Conservation (phyloP, 2,113 vertebrate genomes). For the Chrysochloris asiatica region DNA sequence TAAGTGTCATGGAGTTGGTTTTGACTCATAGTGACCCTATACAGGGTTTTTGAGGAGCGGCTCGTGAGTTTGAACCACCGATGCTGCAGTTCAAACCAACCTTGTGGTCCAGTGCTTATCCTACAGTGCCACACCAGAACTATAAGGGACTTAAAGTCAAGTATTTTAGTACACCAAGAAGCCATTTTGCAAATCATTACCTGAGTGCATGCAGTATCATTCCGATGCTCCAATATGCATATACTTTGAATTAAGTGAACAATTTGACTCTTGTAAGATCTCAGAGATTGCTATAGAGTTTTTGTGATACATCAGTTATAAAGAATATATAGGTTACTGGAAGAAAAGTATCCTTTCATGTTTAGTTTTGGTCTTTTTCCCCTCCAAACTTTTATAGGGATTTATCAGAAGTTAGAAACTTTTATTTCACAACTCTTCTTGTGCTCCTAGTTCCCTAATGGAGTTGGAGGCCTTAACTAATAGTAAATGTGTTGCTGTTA, state of each 20-base stretch:
- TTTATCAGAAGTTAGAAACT: not conserved
- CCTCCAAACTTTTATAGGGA: conserved; percentile 3
- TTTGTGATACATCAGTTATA: not conserved
- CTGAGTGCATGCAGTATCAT: not conserved
- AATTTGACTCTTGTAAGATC: not conserved
- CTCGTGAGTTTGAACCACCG: no score
- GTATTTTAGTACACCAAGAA: not conserved
- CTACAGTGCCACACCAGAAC: no score
- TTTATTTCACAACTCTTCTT: conserved; percentile 23
- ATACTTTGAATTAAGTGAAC: not conserved
- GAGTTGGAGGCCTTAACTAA: not conserved
- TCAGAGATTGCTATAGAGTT: not conserved
- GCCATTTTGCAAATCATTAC: conserved; percentile 21
- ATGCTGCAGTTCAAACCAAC: no score
- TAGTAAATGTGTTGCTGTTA: no score
- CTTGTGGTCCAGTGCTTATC: no score
- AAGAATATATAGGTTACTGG: not conserved
- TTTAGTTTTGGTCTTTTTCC: not conserved
- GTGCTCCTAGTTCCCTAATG: conserved; percentile 26
- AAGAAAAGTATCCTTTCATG: not conserved
- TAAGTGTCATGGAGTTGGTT: no score
- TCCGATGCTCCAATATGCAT: not conserved
- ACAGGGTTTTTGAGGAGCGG: no score
- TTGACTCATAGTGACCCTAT: no score
- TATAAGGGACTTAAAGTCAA: not conserved